Base-by-base conservation (phyloP, 2,113 vertebrate genomes). In the Sinocyclocheilus anshuiensis region DNA sequence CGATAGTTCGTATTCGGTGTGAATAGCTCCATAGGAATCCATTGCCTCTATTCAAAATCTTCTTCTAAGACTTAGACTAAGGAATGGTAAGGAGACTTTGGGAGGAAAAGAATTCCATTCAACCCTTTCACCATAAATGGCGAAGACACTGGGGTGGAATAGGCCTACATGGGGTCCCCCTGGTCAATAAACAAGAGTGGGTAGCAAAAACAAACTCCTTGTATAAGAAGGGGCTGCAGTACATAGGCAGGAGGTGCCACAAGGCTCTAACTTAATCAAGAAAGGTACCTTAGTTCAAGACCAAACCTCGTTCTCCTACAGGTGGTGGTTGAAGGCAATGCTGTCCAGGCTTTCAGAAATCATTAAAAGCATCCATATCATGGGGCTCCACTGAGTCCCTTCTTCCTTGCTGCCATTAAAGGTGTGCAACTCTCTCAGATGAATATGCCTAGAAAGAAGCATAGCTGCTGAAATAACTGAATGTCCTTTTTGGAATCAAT, bases 21-120 rank as follows among this genome's bases (percentile, higher is more conserved):
- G 13, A 50, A 76, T 48, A 76, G 39, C 72, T 48, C 42, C 42
- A 50, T 76, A n/a, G 12, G 42, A 45, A n/a, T 24, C 69, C 15
- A 69, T 29, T 69, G 29, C 36, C 39, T 12, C 72, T 48, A 75
- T 75, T 75, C 42, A 75, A 75, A 75, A 75, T 24, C 5, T 76
- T 76, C 71, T 24, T 45, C 9, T 45, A 74, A 72, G 39, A 6
- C 71, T 29, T n/a, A 15, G 22, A 15, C 42, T 76, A 24, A 76
- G 42, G 39, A 76, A 76, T 16, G 26, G 48, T 29, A 16, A 48
- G 9, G 50, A 29, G 4, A 55, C 76, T 33, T 77, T 9, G 0
- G 26, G 2, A 20, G 50, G 24, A 18, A 33, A 77, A 77, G 0
- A 55, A 55, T 15, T 77, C 16, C 26, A 53, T 77, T 26, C 24